Evolutionary conservation across 2,888 invertebrate species (phyloP), one percentile per base, ranked within the genome.

Genomic region (Leptarthrus brevirostris): DNA sequence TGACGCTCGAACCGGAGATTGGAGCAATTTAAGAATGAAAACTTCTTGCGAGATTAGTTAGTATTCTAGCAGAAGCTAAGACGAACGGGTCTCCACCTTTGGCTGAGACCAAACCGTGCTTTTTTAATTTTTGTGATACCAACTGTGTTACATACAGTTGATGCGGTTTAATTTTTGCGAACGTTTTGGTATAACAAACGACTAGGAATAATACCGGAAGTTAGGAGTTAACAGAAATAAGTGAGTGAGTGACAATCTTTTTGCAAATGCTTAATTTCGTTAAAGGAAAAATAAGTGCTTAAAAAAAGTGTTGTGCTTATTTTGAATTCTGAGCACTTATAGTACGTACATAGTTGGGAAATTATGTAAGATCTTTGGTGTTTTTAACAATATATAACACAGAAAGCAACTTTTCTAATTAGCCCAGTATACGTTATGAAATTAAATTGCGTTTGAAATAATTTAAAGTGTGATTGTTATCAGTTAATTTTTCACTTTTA

Each of bases 61-160:
- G 64, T 64, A 64, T 64, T 64, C 64, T 64, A 44, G 47, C 44
- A 36, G 64, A 64, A 64, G 64, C 64, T 64, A 64, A 64, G 64
- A 47, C 44, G 64, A 64, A 14, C 47, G 24, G 40, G 47, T 64
- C 64, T 47, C 44, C 40, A 5, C 30, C 30, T 3, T 10, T 1
- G n/a, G 61, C 5, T 44, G 64, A 47, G 64, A 64, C 64, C 47
- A n/a, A 47, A 44, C 14, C 6, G 44, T 36, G 64, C 24, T n/a
- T n/a, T 64, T 36, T 47, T 12, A 22, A 26, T 22, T 61, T 61
- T 14, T 22, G 30, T 64, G 64, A 40, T 40, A 40, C 12, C 40
- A 12, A 40, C 12, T 40, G 40, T 12, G 12, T 4, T 30, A 30
- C 30, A n/a, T n/a, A n/a, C n/a, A n/a, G n/a, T n/a, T n/a, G n/a